A percentile compares a stretch with the other conserved stretches of the same genome.
These are phyloP conservation scores for Garrulus glandarius DNA, from an alignment of 2,797 vertebrate species.

Conservation along the genomic window DNA sequence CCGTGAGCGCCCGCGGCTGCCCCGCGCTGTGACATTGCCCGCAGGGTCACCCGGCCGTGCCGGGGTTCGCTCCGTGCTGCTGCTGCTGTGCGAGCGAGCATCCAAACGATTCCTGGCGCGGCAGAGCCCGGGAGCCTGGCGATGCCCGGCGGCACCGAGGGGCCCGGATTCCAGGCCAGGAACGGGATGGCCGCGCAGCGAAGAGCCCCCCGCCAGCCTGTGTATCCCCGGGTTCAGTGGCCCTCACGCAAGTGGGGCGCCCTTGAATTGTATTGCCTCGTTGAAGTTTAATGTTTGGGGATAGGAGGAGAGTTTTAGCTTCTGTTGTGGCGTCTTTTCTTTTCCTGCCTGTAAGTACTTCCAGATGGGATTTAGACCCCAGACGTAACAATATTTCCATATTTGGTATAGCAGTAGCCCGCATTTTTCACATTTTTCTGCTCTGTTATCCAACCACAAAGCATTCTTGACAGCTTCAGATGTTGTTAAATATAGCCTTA, in stretches of 20 bases:
- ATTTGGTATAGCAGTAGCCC: conserved; percentile 99
- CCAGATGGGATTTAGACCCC: conserved; percentile 93
- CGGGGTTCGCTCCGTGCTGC: background rate
- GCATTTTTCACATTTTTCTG: conserved; percentile 98
- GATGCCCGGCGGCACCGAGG: background rate
- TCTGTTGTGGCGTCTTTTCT: conserved; percentile 88
- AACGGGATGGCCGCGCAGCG: background rate
- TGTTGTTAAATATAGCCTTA: conserved; percentile 91
- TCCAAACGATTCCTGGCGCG: background rate
- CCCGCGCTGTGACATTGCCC: background rate
- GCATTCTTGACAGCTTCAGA: conserved; percentile 96
- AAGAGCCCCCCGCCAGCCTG: background rate
- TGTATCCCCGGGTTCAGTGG: background rate
- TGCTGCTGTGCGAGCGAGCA: background rate
- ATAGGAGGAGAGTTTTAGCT: conserved; percentile 63
- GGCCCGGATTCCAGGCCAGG: background rate
- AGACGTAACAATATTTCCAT: conserved; percentile 99
- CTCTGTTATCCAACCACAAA: conserved; percentile 94
- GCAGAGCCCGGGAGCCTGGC: background rate
- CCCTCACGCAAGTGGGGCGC: background rate
- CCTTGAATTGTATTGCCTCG: background rate
- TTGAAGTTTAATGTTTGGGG: background rate
- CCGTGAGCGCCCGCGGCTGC: background rate
- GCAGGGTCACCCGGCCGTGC: background rate
- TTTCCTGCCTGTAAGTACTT: conserved; percentile 85